Evolutionary conservation across 2,113 vertebrate species (phyloP).

Genomic region (Podarcis muralis): DNA sequence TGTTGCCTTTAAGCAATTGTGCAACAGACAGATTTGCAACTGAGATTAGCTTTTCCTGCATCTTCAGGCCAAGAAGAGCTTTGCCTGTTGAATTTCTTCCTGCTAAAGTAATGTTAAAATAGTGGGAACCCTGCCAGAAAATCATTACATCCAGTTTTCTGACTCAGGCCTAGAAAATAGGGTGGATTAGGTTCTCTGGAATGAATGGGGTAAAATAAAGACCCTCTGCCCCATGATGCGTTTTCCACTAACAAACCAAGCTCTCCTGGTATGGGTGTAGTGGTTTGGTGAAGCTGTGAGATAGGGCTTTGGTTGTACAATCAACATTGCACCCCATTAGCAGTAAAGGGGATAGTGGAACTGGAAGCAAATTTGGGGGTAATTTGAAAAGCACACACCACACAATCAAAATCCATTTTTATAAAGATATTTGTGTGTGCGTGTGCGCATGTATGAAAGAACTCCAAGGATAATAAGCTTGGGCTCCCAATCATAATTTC

Average conservation of each 20-base stretch:
- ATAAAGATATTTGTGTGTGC: neutral
- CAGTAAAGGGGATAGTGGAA: neutral
- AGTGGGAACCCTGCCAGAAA: too few relatives aligned
- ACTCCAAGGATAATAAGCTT: neutral
- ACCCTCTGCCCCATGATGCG: neutral
- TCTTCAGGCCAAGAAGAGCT: neutral
- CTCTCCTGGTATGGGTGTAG: too few relatives aligned
- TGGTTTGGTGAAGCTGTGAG: neutral
- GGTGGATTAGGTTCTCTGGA: neutral
- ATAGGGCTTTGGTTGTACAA: neutral
- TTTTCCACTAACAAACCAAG: neutral
- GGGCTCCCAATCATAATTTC: constrained; percentile 9
- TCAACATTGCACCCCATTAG: too few relatives aligned
- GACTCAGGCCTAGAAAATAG: neutral
- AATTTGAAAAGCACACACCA: neutral
- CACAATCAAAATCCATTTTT: neutral
- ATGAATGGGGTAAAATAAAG: neutral
- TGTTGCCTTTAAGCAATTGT: neutral
- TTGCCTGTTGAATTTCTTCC: too few relatives aligned
- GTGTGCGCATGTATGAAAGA: neutral
- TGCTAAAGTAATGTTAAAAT: neutral
- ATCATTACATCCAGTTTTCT: neutral
- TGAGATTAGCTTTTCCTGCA: neutral
- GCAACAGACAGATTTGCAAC: neutral
- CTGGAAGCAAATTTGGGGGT: neutral